Conservation (phyloP, 2,888 invertebrate species). For the Caenorhabditis uteleia region DNA sequence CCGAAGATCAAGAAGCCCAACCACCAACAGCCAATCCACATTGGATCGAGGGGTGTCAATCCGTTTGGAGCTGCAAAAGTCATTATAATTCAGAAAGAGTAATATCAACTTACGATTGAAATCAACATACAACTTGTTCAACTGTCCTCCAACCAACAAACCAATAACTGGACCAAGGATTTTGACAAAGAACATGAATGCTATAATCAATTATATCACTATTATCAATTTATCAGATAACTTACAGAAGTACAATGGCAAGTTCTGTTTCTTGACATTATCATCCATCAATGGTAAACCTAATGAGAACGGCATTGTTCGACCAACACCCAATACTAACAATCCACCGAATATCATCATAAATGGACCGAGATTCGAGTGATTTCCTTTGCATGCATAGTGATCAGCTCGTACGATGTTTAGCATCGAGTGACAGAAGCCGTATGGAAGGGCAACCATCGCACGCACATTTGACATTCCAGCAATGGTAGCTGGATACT, state of each 20-base stretch:
- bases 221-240: not conserved
- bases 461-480: slow-evolving; percentile 42
- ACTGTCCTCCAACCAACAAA: slow-evolving; percentile 63
- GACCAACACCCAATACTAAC: slow-evolving; percentile 67
- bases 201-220: slow-evolving; percentile 43
- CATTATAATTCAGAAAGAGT: not conserved
- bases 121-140: slow-evolving; percentile 67
- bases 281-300: slow-evolving; percentile 69
- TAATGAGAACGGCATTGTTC: slow-evolving; percentile 70
- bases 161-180: slow-evolving; percentile 69
- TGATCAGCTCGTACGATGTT: slow-evolving; percentile 41
- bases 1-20: slow-evolving; percentile 69
- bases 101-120: slow-evolving; percentile 51
- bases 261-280: slow-evolving; percentile 67
- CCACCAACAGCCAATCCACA: slow-evolving; percentile 73
- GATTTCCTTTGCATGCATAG: slow-evolving; percentile 43
- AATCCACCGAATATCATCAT: slow-evolving; percentile 68
- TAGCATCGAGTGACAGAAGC: slow-evolving; percentile 59
- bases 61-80: slow-evolving; percentile 65
- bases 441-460: slow-evolving; percentile 55
- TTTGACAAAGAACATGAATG: slow-evolving; percentile 69
- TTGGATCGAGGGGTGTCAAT: slow-evolving; percentile 70
- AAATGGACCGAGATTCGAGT: slow-evolving; percentile 63
- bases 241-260: slow-evolving; percentile 68
- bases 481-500: slow-evolving; percentile 29